Conservation (phyloP, 2,888 invertebrate genomes). For the Crepidodera aurea region DNA sequence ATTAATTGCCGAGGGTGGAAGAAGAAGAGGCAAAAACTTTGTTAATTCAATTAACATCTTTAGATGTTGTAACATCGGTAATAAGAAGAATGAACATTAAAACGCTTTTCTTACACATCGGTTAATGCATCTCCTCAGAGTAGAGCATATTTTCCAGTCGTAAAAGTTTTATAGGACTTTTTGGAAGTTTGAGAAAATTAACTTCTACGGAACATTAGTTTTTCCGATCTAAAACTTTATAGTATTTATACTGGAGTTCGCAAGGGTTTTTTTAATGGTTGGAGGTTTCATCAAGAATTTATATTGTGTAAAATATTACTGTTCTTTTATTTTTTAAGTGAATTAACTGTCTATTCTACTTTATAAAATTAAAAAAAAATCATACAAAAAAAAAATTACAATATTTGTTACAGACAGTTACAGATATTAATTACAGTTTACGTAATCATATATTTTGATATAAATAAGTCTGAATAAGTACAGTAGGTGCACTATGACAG, state of each 20-base stretch:
- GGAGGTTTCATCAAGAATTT: not conserved
- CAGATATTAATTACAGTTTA: too few species aligned
- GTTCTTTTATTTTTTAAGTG: too few species aligned
- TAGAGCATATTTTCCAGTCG: constrained; percentile 6
- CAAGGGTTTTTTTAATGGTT: not conserved
- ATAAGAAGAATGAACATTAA: constrained; percentile 11
- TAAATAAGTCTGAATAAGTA: too few species aligned
- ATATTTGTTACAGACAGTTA: too few species aligned
- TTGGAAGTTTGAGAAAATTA: constrained; percentile 16
- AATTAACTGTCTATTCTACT: too few species aligned
- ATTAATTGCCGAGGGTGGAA: not conserved
- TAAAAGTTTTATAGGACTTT: constrained; percentile 12
- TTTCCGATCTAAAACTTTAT: constrained; percentile 12
- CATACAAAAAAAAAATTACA: too few species aligned
- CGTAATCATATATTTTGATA: too few species aligned
- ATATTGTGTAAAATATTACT: too few species aligned
- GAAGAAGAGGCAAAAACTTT: not conserved
- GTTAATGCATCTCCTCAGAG: not conserved
- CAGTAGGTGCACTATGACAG: too few species aligned
- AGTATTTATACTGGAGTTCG: constrained; percentile 4
- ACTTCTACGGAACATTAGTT: constrained; percentile 15
- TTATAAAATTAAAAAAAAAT: too few species aligned
- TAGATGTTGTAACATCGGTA: constrained; percentile 13
- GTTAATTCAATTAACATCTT: constrained; percentile 13
- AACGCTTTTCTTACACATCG: constrained; percentile 16